Percentiles rank a stretch among this genome's conserved stretches.
Conservation (phyloP, 2,888 invertebrate species). For the Orthonevra nobilis region DNA sequence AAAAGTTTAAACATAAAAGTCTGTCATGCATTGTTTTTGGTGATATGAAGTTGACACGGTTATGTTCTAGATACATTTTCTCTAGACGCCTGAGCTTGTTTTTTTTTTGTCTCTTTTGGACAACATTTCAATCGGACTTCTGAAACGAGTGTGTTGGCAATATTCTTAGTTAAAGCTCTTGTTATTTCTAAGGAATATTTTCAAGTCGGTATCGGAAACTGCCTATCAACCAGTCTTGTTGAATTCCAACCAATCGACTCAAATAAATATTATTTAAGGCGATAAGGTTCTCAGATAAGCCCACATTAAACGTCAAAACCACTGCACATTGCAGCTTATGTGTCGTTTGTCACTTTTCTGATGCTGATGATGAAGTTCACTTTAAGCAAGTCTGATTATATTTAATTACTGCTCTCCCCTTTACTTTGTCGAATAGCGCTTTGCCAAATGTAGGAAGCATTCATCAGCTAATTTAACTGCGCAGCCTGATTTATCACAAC, state of each 20-base stretch:
- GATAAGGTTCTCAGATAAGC: slow-evolving; percentile 18
- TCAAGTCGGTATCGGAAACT: no score
- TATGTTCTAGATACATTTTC: no score
- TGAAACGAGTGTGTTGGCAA: no score
- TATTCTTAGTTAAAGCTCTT: no score
- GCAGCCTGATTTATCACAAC: slow-evolving; percentile 2
- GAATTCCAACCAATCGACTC: background rate
- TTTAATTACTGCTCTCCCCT: slow-evolving; percentile 22
- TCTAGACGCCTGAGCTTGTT: no score
- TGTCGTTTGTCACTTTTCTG: background rate
- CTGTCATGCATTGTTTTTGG: no score
- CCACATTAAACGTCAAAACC: slow-evolving; percentile 14
- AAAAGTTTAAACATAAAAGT: no score
- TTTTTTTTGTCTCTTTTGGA: no score
- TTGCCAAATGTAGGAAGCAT: background rate
- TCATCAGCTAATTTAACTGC: slow-evolving; percentile 22
- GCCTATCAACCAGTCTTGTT: no score
- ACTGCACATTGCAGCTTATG: slow-evolving; percentile 38
- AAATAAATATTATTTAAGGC: background rate
- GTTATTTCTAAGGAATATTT: no score
- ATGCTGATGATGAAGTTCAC: slow-evolving; percentile 31
- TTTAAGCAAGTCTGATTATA: slow-evolving; percentile 26
- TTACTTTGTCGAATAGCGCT: slow-evolving; percentile 1
- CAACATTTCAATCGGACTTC: no score
- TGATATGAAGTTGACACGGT: no score